These are phyloP conservation scores for Mustela lutreola DNA, from an alignment of 2,113 vertebrate species.

Conservation along the genomic window DNA sequence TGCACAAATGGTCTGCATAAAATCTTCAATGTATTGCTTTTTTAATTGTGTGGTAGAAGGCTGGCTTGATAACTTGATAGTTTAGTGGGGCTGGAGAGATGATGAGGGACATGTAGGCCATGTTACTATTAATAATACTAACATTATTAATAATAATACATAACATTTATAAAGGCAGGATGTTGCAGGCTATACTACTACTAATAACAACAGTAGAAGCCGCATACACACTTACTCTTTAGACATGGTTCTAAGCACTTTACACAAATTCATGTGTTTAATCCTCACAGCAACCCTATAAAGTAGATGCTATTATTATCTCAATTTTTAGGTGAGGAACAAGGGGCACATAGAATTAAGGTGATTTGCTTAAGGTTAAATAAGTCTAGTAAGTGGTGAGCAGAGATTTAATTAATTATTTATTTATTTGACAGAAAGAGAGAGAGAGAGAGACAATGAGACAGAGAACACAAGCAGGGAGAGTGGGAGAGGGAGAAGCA, in stretches of 20 bases:
- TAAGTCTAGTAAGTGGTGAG: background rate
- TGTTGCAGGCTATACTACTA: background rate
- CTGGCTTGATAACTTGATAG: background rate
- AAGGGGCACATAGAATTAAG: background rate
- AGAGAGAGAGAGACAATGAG: too few species aligned
- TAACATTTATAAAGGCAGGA: background rate
- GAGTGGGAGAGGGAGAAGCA: too few species aligned
- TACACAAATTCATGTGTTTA: background rate
- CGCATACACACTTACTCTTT: background rate
- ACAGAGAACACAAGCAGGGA: too few species aligned
- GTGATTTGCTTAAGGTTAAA: background rate
- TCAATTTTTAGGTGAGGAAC: background rate
- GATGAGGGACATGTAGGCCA: background rate
- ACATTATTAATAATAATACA: background rate
- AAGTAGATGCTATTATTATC: background rate
- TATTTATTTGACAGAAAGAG: too few species aligned
- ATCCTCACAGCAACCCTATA: background rate
- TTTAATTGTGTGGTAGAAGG: background rate
- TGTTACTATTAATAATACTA: background rate
- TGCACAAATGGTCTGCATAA: background rate
- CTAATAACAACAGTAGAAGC: background rate
- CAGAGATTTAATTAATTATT: background rate
- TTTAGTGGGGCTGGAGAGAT: slow-evolving; percentile 1
- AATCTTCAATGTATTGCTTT: background rate
- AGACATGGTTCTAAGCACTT: background rate